Evolutionary conservation across 2,797 vertebrate species (phyloP), one percentile per base, ranked within the genome.

Genomic region (Petrocephalus schoutedeni): DNA sequence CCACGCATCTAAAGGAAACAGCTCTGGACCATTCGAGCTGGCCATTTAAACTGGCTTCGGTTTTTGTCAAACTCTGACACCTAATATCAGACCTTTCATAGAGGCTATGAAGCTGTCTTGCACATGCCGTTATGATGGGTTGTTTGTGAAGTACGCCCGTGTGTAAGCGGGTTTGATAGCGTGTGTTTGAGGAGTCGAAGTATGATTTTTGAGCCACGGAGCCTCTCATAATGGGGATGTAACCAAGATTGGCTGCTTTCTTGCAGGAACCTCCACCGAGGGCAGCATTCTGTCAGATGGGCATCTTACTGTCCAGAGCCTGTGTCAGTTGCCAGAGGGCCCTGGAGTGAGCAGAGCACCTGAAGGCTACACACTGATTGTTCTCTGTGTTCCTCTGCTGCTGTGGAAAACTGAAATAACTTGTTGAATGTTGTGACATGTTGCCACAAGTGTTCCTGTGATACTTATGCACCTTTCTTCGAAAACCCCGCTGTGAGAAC

Each of bases 291-390:
- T 95, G 85, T 96, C 96, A 0, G 96, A 97, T 96, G 0, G 96
- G 97, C 93, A 96, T 96, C 90, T 95, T 95, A 2, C 97, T 96
- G 92, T 97, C 97, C 93, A 96, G 96, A 84, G 97, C 97, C 94
- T 98, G 97, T 94, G 98, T 97, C 91, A 97, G 97, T 94, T 98
- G 98, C 90, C 93, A 98, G 5, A 97, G 96, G 94, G 98, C 99
- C 93, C 92, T 98, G 92, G 96, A 96, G 91, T 97, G 93, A 41
- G 16, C 16, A 1, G 41, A 80, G 36, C 16, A 80, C 36, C 36
- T 80, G 36, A 83, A 19, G 16, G 36, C 64, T 71, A 67, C n/a
- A 71, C 19, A 9, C 36, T n/a, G 41, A 36, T 49, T 80, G 74
- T 49, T 49, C 14, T 41, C 74, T 49, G 3, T 80, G 74, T 80